These are phyloP conservation scores for Sebastes trivittatus DNA, from an alignment of 2,797 vertebrate genomes.

Conservation along the genomic window DNA sequence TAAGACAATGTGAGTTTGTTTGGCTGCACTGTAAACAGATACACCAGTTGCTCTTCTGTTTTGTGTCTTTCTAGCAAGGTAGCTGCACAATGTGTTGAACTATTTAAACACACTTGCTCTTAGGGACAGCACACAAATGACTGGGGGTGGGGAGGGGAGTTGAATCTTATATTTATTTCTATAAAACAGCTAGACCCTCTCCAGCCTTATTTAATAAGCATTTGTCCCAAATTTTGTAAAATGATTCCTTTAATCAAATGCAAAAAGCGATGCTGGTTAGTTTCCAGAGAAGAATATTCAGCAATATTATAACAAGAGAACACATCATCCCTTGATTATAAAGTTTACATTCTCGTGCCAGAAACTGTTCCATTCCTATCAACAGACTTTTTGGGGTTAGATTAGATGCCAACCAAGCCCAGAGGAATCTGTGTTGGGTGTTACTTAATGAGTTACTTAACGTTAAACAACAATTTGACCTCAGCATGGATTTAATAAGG, in stretches of 20 bases:
- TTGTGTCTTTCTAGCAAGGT: not conserved
- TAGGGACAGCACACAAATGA: not conserved
- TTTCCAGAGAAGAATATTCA: not conserved
- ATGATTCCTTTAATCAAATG: not conserved
- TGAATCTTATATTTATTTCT: not conserved
- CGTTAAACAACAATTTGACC: not conserved
- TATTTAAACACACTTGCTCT: not conserved
- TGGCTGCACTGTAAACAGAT: no score
- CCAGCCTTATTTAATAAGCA: not conserved
- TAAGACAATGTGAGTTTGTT: no score
- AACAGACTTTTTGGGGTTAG: conserved; percentile 7
- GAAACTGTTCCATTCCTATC: conserved; percentile 16
- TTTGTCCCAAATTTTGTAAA: not conserved
- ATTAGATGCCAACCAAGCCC: not conserved
- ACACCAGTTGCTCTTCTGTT: no score
- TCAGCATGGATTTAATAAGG: conserved; percentile 14
- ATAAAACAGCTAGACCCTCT: not conserved
- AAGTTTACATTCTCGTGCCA: conserved; percentile 32
- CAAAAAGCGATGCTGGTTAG: not conserved
- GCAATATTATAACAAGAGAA: not conserved
- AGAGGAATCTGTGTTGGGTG: not conserved
- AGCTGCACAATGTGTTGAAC: not conserved
- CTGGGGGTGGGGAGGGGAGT: no score
- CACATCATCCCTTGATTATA: conserved; percentile 19
- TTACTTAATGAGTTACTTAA: not conserved